A percentile compares a stretch with the other conserved stretches of the same genome.
These are phyloP conservation scores for Amyelois transitella DNA, from an alignment of 1,140 invertebrate species.

Conservation along the genomic window DNA sequence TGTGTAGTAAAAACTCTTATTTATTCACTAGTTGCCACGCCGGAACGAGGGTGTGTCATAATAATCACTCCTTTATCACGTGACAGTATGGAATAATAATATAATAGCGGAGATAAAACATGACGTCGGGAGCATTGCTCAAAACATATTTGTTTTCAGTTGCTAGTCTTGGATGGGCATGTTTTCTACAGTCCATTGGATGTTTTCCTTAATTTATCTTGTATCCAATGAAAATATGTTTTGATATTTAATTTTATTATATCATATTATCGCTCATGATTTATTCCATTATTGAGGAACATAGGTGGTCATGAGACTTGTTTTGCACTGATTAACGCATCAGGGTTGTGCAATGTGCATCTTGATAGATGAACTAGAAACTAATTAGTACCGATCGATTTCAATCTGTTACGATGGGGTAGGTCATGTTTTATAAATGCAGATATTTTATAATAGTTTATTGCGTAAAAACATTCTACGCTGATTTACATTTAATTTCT, in stretches of 20 bases:
- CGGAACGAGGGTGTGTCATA: constrained; percentile 62
- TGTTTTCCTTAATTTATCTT: constrained; percentile 67
- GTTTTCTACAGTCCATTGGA: constrained; percentile 51
- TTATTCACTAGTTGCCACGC: constrained; percentile 41
- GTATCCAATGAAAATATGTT: constrained; percentile 61
- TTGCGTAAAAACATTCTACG: no score
- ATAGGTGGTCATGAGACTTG: not conserved
- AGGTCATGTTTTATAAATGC: no score
- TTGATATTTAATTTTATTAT: constrained; percentile 37
- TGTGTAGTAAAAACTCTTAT: not conserved
- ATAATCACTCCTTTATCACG: constrained; percentile 33
- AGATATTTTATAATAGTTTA: no score
- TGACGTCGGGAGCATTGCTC: constrained; percentile 42
- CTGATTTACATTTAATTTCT: no score
- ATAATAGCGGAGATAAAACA: constrained; percentile 27
- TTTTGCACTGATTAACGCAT: not conserved
- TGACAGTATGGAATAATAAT: constrained; percentile 24
- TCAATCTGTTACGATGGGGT: no score
- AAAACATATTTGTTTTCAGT: constrained; percentile 66
- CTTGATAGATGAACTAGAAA: no score
- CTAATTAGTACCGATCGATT: no score
- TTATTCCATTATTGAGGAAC: not conserved
- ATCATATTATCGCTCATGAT: constrained; percentile 25
- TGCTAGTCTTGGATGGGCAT: constrained; percentile 44
- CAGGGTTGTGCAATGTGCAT: constrained; percentile 1